Conservation (phyloP, 1,140 invertebrate species). For the Sarcophaga peregrina region DNA sequence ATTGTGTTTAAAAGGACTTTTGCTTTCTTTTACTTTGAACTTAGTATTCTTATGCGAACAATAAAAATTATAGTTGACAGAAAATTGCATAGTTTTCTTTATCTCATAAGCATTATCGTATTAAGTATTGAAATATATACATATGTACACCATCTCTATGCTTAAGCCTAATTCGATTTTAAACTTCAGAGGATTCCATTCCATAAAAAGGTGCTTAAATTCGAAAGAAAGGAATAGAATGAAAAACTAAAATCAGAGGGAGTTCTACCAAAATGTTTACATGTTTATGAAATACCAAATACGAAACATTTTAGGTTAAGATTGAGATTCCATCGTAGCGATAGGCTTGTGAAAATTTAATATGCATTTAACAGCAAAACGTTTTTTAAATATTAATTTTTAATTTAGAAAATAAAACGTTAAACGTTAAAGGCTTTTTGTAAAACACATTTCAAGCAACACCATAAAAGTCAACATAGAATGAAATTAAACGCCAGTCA, state of each 20-base stretch:
- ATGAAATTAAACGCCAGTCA: no score
- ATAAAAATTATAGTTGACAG: neutral
- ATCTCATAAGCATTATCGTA: neutral
- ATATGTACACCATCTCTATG: neutral
- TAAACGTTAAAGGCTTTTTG: neutral
- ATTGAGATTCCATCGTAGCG: neutral
- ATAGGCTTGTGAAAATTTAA: neutral
- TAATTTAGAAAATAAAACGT: neutral
- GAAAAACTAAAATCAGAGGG: neutral
- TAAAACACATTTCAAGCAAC: neutral
- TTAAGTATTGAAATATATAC: no score
- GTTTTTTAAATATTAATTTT: neutral
- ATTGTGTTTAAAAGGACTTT: conserved; percentile 16
- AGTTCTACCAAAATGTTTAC: conserved; percentile 22
- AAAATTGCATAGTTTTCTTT: neutral
- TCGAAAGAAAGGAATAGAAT: neutral
- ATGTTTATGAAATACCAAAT: neutral
- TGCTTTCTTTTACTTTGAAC: neutral
- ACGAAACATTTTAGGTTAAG: conserved; percentile 13
- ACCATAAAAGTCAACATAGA: neutral
- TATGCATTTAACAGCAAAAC: neutral
- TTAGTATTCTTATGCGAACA: neutral
- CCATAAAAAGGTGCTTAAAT: neutral
- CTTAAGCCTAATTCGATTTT: conserved; percentile 5
- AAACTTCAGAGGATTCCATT: neutral